These are phyloP conservation scores for Syngnathus floridae DNA, from an alignment of 2,113 vertebrate species.

Conservation along the genomic window DNA sequence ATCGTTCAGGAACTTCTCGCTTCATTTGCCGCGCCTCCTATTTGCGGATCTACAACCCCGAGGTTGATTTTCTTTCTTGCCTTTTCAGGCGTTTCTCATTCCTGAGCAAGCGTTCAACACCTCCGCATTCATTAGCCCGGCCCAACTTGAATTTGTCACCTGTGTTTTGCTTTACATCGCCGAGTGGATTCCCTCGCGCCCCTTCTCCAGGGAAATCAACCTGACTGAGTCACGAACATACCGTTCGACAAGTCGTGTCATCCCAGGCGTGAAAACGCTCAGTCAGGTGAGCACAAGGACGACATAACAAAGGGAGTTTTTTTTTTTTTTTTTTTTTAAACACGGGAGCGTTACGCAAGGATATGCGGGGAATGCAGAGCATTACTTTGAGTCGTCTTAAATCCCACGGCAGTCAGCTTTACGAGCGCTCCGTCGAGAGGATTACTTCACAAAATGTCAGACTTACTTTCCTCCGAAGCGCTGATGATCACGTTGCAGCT, in stretches of 20 bases:
- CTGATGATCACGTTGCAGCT: constrained; percentile 41
- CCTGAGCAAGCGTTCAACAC: not conserved
- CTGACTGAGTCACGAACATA: not conserved
- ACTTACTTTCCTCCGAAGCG: constrained; percentile 42
- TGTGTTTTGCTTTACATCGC: not conserved
- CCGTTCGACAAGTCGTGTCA: not conserved
- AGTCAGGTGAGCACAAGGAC: not conserved
- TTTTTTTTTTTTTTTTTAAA: not conserved
- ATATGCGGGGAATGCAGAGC: constrained; percentile 39
- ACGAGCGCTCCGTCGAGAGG: constrained; percentile 41
- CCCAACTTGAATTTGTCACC: not conserved
- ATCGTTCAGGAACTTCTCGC: not conserved
- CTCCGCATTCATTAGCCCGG: not conserved
- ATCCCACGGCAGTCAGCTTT: constrained; percentile 47
- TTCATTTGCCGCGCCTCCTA: not conserved
- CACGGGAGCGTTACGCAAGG: constrained; percentile 32
- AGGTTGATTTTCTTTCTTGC: not conserved
- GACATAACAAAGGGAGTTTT: not conserved
- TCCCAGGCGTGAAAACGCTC: not conserved
- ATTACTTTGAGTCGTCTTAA: constrained; percentile 62
- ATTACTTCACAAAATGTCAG: constrained; percentile 57
- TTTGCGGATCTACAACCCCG: not conserved
- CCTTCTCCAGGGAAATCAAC: not conserved
- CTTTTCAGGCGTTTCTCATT: not conserved
- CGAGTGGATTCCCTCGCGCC: not conserved